Evolutionary conservation across 2,113 vertebrate genomes (phyloP), one percentile per base, ranked within the genome.

Genomic region (Melanerpes formicivorus): DNA sequence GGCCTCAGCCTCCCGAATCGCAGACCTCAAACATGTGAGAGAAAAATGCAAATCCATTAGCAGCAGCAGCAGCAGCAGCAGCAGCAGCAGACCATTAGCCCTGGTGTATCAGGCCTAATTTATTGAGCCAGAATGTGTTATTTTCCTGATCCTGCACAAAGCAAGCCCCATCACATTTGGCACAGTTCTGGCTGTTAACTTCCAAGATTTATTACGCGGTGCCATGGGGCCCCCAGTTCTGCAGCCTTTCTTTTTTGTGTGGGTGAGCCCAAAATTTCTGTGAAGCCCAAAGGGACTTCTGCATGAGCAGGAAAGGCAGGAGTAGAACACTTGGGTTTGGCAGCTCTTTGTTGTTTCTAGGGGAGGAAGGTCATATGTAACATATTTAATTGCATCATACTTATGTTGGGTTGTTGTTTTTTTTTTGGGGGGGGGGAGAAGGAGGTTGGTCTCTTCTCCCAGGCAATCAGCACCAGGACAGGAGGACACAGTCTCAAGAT

Each of bases 111-210:
- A 84, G 83, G 88, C 86, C 96, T 77, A 82, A 79, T 74, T 69
- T 90, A 80, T 26, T 48, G 84, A 93, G 92, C 88, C 88, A 84
- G 78, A 93, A 93, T 91, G 92, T 89, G 70, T 94, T 94, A 93
- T 96, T 96, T 93, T 93, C 92, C 65, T 73, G 71, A 93, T 90
- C 90, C 92, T 92, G 81, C 26, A 7, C 90, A 88, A 90, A 95
- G 95, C 93, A 96, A 92, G 94, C 81, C 93, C 93, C 90, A 96
- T 96, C 93, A 29, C 92, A 95, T 96, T 95, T 84, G 95, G 96
- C 93, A 95, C 93, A 90, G 95, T 96, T 96, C 95, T 96, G 93
- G 80, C 95, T 94, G 93, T 96, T 96, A 96, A 89, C 90, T 96
- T 92, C 71, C 71, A 74, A 87, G 93, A 96, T 95, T 94, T 96